Evolutionary conservation across 1,140 invertebrate genomes (phyloP), one percentile per base, ranked within the genome.

Genomic region (Drosophila mayri): DNA sequence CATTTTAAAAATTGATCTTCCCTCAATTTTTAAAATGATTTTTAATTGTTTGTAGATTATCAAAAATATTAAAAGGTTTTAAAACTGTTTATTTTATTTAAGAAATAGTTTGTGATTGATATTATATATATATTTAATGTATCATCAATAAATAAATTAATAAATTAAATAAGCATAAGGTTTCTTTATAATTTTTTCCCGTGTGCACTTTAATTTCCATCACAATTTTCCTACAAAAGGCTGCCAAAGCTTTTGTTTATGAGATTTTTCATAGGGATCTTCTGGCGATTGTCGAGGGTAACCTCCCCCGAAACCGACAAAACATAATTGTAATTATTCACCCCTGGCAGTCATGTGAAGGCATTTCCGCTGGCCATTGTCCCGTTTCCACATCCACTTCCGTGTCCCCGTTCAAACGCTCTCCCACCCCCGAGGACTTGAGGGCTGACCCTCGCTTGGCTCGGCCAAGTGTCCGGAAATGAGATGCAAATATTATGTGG

Each of bases 401-500:
- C 67, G 68, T 64, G 64, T 85, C 85, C 85, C 77, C 77, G 81
- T 77, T 76, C 72, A 44, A 68, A 74, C 63, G 44, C 52, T 57
- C 76, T 60, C 76, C 55, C 41, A 58, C 67, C 61, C 37, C 55
- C 37, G 52, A 40, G 60, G 47, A 64, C 22, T 5, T 32, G 14
- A 46, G 37, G n/a, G 60, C 35, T 79, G 83, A 88, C 85, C 85
- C 85, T 85, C 70, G 25, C 25, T 5, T 25, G 76, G 68, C 66
- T 73, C 65, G 37, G 25, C 88, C 90, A 91, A 91, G 90, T 91
- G 90, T 86, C 90, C 90, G 90, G 90, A 91, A 91, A 91, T 91
- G 90, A 91, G 90, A 91, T 91, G 90, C 90, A 91, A 91, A 91
- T 91, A 83, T 91, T 91, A 91, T 91, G 90, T 91, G 90, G 90